phyloP scores from a whole-genome alignment of 2,113 vertebrate genomes.

The Setophaga petechia region DNA sequence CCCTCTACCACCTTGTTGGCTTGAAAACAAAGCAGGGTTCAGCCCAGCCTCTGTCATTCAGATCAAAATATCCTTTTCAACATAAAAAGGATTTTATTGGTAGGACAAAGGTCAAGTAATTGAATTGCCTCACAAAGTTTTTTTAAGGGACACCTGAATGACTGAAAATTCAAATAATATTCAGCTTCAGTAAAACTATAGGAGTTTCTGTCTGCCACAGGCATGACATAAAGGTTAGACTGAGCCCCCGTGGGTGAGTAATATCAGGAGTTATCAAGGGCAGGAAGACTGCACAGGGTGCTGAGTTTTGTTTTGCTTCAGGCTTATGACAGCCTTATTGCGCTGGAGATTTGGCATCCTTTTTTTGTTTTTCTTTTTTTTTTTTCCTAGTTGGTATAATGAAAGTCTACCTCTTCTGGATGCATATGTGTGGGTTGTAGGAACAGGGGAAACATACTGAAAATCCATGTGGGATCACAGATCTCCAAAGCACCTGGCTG shows the following conservation, averaged over 20 bases:
- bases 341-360: not conserved
- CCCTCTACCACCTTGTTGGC: not conserved
- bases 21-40: not conserved
- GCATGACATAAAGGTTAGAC: not conserved
- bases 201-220: not conserved
- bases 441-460: not conserved
- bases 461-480: not conserved
- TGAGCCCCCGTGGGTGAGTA: not conserved
- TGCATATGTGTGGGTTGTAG: not conserved
- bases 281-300: not conserved
- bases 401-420: not conserved
- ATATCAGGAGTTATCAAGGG: not conserved
- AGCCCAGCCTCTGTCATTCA: not conserved
- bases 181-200: not conserved
- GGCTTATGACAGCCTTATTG: not conserved
- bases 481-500: not conserved
- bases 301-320: not conserved
- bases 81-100: not conserved
- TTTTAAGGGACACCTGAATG: not conserved
- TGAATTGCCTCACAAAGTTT: not conserved
- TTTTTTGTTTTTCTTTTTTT: not conserved
- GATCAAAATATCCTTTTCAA: not conserved
- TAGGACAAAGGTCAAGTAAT: not conserved
- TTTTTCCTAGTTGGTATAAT: not conserved
- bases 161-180: not conserved